Base-by-base conservation (phyloP, 1,140 invertebrate species). In the Achatina immaculata region DNA sequence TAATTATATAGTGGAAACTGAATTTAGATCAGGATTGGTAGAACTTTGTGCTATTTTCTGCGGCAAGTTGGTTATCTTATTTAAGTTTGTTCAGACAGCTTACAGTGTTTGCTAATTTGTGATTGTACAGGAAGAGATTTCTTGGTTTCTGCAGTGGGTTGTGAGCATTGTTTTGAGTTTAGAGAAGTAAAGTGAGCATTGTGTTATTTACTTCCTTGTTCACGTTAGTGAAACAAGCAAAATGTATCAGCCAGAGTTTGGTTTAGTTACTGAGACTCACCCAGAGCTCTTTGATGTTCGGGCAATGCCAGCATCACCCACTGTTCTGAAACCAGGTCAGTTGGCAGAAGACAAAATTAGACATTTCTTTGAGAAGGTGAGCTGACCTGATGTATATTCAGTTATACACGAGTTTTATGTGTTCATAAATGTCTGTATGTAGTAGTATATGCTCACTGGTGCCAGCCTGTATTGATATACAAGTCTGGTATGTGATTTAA, bases 281-380 rank as follows among this genome's bases (percentile, higher is more conserved):
- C 86, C 86, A 24, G 86, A 87, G 36, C 38, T 85, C 0, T 85
- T 87, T 43, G 81, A 85, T 77, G 77, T 85, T 31, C 77, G 82
- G 19, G 83, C 83, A n/a, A 87, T 86, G 82, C 88, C 85, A 38
- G 48, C 81, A 24, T 87, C 87, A 45, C 80, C 86, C 21, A 80
- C 72, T 38, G 78, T 83, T 34, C 72, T 82, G 38, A 89, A 89
- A 81, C 83, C 85, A 7, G 88, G 87, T 28, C 87, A 89, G 68
- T 79, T 88, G 28, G 62, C 86, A 4, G 84, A 86, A 14, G 31
- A 84, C 14, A 81, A 82, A 62, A 84, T 90, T n/a, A 75, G 83
- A 73, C 85, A 89, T 48, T 90, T 86, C 81, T 90, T 89, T 77
- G 85, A 88, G 81, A 76, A 89, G 86, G 89, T 89, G 81, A 81